Evolutionary conservation across 2,888 invertebrate species (phyloP).

Genomic region (Tenthredo mesomela): DNA sequence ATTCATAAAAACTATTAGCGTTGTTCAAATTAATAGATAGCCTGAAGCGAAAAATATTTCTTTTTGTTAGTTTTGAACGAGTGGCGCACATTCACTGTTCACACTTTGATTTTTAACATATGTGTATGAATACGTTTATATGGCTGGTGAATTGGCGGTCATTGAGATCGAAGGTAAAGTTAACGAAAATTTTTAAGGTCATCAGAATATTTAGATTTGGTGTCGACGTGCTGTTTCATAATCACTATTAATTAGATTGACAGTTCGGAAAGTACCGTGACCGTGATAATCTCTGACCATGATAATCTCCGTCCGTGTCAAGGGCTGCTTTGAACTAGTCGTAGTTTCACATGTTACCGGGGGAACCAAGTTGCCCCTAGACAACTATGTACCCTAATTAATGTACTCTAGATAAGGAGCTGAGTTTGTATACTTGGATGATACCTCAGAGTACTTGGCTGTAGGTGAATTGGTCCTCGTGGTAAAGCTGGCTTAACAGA

Average conservation of each 20-base stretch:
- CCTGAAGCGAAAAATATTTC: not conserved
- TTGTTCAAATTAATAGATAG: not conserved
- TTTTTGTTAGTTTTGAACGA: not conserved
- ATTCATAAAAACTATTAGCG: not conserved
- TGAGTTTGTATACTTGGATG: not conserved
- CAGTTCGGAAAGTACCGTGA: not conserved
- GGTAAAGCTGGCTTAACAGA: not conserved
- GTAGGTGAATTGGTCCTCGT: not conserved
- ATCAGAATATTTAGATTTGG: not conserved
- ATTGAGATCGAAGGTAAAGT: slow-evolving; percentile 7
- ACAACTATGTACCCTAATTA: too few species aligned
- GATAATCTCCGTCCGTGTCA: not conserved
- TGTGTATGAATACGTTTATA: not conserved
- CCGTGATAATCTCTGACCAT: not conserved
- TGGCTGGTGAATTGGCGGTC: not conserved
- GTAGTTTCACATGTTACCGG: not conserved
- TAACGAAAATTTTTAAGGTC: slow-evolving; percentile 16
- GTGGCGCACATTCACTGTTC: not conserved
- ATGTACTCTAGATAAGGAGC: not conserved
- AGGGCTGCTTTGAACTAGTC: not conserved
- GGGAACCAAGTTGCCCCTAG: not conserved
- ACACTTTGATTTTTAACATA: not conserved
- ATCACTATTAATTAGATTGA: not conserved
- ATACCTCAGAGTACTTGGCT: not conserved
- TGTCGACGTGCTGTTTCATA: not conserved